Conservation (phyloP, 2,113 vertebrate species). For the Callionymus lyra region DNA sequence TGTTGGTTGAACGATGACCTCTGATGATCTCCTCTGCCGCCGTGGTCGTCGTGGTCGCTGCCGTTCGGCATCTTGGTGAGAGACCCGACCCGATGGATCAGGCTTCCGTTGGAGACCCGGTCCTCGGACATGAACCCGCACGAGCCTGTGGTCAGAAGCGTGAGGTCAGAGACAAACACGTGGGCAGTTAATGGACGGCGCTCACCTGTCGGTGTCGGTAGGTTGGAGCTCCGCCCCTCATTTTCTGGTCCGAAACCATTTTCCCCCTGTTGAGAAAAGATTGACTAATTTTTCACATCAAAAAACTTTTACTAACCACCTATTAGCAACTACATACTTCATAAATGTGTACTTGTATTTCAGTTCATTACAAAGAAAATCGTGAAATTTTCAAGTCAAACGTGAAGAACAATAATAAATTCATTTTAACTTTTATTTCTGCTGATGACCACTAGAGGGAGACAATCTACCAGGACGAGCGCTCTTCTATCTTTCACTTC, state of each 20-base stretch:
- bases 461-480: too few relatives aligned
- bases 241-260: slow-evolving; percentile 26
- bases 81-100: slow-evolving; percentile 47
- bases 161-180: neutral
- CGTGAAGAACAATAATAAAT: too few relatives aligned
- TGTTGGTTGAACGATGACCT: slow-evolving; percentile 34
- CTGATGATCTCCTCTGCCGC: slow-evolving; percentile 17
- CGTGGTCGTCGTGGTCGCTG: slow-evolving; percentile 24
- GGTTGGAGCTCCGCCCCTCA: slow-evolving; percentile 34
- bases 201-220: slow-evolving; percentile 40
- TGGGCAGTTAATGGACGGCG: neutral
- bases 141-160: slow-evolving; percentile 9
- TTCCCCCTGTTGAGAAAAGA: slow-evolving; percentile 31
- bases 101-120: slow-evolving; percentile 36
- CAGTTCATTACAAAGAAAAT: too few relatives aligned
- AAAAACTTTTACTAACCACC: too few relatives aligned
- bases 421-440: too few relatives aligned
- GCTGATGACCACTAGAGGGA: too few relatives aligned
- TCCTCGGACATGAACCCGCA: slow-evolving; percentile 18
- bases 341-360: too few relatives aligned
- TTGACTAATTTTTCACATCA: too few relatives aligned
- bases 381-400: too few relatives aligned
- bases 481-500: too few relatives aligned
- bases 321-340: too few relatives aligned
- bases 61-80: slow-evolving; percentile 41